These are phyloP conservation scores for Phymorhynchus buccinoides DNA, from an alignment of 1,140 invertebrate species.

Conservation along the genomic window DNA sequence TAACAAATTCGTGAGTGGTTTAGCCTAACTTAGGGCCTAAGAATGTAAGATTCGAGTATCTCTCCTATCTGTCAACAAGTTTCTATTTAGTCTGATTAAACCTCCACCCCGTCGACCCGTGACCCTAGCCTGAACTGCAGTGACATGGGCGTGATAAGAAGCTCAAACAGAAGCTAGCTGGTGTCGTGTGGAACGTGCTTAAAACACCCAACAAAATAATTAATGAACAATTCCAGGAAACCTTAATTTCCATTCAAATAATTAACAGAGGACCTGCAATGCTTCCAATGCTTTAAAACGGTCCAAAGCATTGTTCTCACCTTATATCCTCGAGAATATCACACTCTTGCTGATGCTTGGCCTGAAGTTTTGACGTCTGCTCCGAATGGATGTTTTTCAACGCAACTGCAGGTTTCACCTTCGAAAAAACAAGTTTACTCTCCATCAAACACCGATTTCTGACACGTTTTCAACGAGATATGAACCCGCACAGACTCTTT, in stretches of 20 bases:
- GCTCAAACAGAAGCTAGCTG: neutral
- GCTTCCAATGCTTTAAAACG: too few species aligned
- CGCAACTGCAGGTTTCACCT: constrained; percentile 88
- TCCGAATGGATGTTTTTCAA: constrained; percentile 91
- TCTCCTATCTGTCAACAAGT: too few species aligned
- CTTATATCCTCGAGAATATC: constrained; percentile 94
- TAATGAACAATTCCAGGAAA: too few species aligned
- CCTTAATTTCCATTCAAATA: too few species aligned
- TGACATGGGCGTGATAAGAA: constrained; percentile 17
- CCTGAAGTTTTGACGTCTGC: constrained; percentile 90
- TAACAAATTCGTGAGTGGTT: too few species aligned
- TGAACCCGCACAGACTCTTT: neutral
- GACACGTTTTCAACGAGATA: neutral
- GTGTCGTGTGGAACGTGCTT: too few species aligned
- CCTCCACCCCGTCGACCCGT: too few species aligned
- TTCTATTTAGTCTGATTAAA: too few species aligned
- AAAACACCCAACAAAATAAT: too few species aligned
- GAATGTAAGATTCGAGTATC: too few species aligned
- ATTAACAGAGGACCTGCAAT: too few species aligned
- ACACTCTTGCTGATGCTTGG: constrained; percentile 96
- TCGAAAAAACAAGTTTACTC: constrained; percentile 47
- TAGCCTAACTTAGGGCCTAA: too few species aligned
- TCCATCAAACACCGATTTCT: constrained; percentile 4
- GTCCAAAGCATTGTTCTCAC: constrained; percentile 63
- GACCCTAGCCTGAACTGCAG: neutral